Percentiles rank a stretch among this genome's conserved stretches.
Evolutionary conservation across 1,140 invertebrate species (phyloP).

Genomic region (Formica exsecta): DNA sequence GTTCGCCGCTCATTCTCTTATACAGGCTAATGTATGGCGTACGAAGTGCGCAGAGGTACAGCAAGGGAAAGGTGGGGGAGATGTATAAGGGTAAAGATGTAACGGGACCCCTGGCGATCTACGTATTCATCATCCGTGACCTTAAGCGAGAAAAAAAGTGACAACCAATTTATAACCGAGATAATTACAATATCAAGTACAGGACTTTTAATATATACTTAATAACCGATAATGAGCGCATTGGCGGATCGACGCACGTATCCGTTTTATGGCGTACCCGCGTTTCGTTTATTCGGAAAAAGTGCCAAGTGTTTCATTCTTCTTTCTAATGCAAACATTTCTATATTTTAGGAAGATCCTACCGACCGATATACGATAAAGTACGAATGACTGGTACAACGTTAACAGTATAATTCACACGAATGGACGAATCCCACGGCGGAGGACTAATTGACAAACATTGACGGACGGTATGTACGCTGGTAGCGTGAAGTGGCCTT

Average conservation of each 20-base stretch:
- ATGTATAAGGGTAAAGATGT: slow-evolving; percentile 74
- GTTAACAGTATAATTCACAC: slow-evolving; percentile 61
- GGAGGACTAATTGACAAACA: slow-evolving; percentile 81
- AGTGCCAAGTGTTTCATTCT: neutral
- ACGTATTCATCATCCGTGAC: slow-evolving; percentile 79
- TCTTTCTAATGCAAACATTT: neutral
- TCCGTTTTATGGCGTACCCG: slow-evolving; percentile 40
- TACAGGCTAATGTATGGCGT: slow-evolving; percentile 63
- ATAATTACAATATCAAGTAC: slow-evolving; percentile 82
- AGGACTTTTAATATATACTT: slow-evolving; percentile 73
- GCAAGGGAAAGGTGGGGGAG: slow-evolving; percentile 57
- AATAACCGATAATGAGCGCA: slow-evolving; percentile 74
- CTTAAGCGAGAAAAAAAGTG: slow-evolving; percentile 79
- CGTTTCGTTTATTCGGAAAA: slow-evolving; percentile 1
- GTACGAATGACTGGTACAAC: neutral
- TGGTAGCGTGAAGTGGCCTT: slow-evolving; percentile 73
- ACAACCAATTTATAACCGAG: slow-evolving; percentile 81
- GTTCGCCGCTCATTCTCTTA: slow-evolving; percentile 62
- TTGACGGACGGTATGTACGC: slow-evolving; percentile 76
- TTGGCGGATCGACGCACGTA: slow-evolving; percentile 55
- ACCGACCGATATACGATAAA: slow-evolving; percentile 9
- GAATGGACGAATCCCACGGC: slow-evolving; percentile 67
- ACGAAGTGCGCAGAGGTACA: slow-evolving; percentile 62
- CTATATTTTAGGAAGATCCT: neutral
- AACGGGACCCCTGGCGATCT: slow-evolving; percentile 77